phyloP scores from a whole-genome alignment of 2,113 vertebrate genomes.

The Chloroceryle aenea region DNA sequence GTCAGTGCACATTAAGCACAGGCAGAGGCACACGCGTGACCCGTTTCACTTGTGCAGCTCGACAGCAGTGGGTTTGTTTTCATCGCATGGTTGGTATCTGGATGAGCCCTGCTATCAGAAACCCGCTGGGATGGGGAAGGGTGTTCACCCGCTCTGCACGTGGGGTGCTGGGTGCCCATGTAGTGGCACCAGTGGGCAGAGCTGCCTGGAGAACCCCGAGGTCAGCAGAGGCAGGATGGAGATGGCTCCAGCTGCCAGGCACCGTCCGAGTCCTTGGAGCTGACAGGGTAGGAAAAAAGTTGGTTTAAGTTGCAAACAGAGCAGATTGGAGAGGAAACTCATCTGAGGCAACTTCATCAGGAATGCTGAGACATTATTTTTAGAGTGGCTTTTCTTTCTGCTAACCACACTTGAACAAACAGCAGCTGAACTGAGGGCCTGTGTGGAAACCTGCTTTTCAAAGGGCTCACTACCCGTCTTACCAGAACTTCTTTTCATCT shows the following conservation, averaged over 20 bases:
- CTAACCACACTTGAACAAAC: slow-evolving; percentile 7
- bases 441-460: slow-evolving; percentile 1
- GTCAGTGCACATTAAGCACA: background rate
- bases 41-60: background rate
- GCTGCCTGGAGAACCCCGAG: background rate
- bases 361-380: slow-evolving; percentile 58
- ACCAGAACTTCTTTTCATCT: background rate
- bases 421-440: slow-evolving; percentile 10
- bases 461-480: background rate
- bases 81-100: background rate
- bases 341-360: background rate
- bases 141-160: accelerated
- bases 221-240: background rate
- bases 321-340: slow-evolving; percentile 8
- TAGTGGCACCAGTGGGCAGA: background rate
- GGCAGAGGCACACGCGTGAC: background rate
- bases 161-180: background rate
- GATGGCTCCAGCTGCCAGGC: background rate
- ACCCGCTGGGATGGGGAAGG: background rate
- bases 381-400: slow-evolving; percentile 2
- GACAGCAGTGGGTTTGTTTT: background rate
- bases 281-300: background rate
- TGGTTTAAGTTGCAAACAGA: slow-evolving; percentile 12
- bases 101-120: background rate
- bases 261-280: background rate